These are phyloP conservation scores for Drosophila setosimentum DNA, from an alignment of 2,888 invertebrate species.

Conservation along the genomic window DNA sequence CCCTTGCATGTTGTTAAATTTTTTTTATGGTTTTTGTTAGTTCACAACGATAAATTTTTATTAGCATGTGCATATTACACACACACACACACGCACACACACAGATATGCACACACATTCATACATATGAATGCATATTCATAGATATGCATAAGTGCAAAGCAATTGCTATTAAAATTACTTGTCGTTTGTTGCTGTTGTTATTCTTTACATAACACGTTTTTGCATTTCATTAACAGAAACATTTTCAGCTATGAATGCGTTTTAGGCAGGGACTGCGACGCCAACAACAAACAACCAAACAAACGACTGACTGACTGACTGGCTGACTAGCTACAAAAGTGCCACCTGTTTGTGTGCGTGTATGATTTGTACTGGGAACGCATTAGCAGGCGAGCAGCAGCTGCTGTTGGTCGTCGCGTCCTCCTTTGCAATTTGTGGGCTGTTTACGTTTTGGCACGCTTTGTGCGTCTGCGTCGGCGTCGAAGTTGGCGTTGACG, in stretches of 20 bases:
- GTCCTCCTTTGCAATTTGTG: conserved; percentile 25
- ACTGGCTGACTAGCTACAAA: conserved; percentile 1
- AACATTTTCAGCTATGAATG: conserved; percentile 60
- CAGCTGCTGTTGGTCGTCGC: conserved; percentile 21
- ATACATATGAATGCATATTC: conserved; percentile 27
- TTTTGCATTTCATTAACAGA: conserved; percentile 70
- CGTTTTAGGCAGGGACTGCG: conserved; percentile 44
- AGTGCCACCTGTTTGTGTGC: conserved; percentile 45
- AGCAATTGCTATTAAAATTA: conserved; percentile 68
- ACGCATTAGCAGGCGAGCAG: conserved; percentile 63
- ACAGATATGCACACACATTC: conserved; percentile 1
- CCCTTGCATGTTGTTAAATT: conserved; percentile 16
- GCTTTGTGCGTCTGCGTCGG: conserved; percentile 48
- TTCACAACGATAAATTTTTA: conserved; percentile 69
- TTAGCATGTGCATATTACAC: conserved; percentile 54
- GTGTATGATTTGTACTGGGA: conserved; percentile 39
- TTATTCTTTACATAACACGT: conserved; percentile 68
- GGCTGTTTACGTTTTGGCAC: conserved; percentile 58
- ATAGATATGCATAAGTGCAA: conserved; percentile 34
- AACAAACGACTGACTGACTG: not conserved
- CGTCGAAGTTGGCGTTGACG: conserved; percentile 9
- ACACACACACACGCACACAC: conserved; percentile 9
- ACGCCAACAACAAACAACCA: conserved; percentile 8
- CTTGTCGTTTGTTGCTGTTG: conserved; percentile 39
- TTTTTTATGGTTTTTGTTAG: conserved; percentile 63